These are phyloP conservation scores for Halcyon badia DNA, from an alignment of 2,797 vertebrate genomes.

Conservation along the genomic window DNA sequence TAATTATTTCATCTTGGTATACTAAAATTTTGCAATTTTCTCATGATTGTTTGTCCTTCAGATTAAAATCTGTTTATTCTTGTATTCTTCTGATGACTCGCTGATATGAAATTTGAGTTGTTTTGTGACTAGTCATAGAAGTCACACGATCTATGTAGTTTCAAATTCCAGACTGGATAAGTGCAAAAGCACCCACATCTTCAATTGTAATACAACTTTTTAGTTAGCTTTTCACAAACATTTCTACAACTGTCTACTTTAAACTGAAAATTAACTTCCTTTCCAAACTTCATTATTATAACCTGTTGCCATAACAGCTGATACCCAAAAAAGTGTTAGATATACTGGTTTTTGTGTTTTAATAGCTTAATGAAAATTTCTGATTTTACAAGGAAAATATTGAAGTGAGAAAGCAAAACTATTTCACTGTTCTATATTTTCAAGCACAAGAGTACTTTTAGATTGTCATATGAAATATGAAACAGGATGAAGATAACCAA, in stretches of 20 bases:
- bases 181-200: conserved; percentile 15
- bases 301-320: neutral
- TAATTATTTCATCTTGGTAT: neutral
- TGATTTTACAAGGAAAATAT: neutral
- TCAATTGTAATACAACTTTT: conserved; percentile 31
- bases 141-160: neutral
- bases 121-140: conserved; percentile 25
- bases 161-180: conserved; percentile 13
- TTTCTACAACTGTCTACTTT: neutral
- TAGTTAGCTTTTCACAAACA: neutral
- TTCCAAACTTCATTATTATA: neutral
- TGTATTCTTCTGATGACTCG: neutral
- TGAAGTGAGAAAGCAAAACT: neutral
- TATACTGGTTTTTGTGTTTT: neutral
- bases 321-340: neutral
- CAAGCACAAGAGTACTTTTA: neutral
- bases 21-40: neutral
- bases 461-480: neutral
- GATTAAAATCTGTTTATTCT: neutral
- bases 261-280: neutral
- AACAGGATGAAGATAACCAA: neutral
- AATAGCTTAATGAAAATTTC: neutral
- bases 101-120: neutral
- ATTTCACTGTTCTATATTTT: neutral
- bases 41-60: neutral